phyloP scores from a whole-genome alignment of 2,113 vertebrate species.

The Nothoprocta perdicaria region DNA sequence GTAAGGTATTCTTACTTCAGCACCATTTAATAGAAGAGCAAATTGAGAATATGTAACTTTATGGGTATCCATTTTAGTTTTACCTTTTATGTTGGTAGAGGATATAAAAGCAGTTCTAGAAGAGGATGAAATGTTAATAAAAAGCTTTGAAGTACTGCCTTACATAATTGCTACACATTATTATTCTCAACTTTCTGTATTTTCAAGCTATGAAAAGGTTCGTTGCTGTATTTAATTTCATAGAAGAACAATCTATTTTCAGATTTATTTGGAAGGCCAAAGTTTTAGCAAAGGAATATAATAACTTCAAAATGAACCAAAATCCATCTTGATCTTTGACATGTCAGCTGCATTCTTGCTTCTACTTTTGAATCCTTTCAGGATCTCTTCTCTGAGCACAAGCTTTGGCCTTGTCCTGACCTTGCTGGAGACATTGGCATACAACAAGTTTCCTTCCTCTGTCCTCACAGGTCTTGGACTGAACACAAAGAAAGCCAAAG shows the following conservation, averaged over 20 bases:
- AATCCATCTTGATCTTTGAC: not conserved
- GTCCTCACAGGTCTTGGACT: not conserved
- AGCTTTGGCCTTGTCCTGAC: not conserved
- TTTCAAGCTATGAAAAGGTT: conserved; percentile 1
- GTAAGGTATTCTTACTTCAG: not conserved
- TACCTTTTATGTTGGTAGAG: not conserved
- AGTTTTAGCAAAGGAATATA: not conserved
- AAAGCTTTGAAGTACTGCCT: not conserved
- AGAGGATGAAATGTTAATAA: not conserved
- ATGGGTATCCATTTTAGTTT: not conserved
- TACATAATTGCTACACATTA: not conserved
- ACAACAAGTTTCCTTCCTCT: not conserved
- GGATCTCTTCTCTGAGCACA: not conserved
- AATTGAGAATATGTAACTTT: not conserved
- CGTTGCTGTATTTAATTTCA: not conserved
- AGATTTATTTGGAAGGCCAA: not conserved
- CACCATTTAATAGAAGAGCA: not conserved
- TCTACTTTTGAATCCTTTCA: not conserved
- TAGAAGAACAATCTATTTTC: not conserved
- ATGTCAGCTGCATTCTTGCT: accelerated
- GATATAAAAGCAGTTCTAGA: not conserved
- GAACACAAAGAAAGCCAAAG: not conserved
- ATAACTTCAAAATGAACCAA: not conserved
- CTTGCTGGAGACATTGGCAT: not conserved
- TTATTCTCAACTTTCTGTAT: not conserved